phyloP scores from a whole-genome alignment of 2,797 vertebrate species.

The Neoniphon sammara region DNA sequence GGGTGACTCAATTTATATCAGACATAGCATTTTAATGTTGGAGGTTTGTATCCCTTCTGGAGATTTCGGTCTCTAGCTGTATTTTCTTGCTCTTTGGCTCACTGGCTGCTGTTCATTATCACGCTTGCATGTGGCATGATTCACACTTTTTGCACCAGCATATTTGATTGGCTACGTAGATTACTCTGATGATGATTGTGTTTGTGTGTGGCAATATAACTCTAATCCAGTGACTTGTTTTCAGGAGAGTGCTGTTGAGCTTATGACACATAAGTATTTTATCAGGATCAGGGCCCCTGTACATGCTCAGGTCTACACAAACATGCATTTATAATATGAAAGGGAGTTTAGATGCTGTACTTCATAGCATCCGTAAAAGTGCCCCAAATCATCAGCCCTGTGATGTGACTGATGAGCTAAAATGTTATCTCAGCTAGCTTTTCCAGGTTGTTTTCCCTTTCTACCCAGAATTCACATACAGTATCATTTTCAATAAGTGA shows the following conservation, averaged over 20 bases:
- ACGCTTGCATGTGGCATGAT: conserved; percentile 77
- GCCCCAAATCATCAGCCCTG: conserved; percentile 2
- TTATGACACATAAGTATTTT: conserved; percentile 2
- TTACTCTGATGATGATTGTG: conserved; percentile 21
- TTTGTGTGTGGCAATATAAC: conserved; percentile 36
- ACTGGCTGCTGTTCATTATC: conserved; percentile 66
- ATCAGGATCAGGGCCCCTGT: conserved; percentile 5
- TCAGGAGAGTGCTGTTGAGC: conserved; percentile 74
- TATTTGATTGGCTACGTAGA: conserved; percentile 40
- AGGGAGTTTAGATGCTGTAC: conserved; percentile 5
- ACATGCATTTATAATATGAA: not conserved
- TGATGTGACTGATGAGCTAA: conserved; percentile 7
- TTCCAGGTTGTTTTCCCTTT: conserved; percentile 1
- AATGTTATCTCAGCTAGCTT: not conserved
- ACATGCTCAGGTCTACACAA: not conserved
- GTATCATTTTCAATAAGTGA: conserved; percentile 6
- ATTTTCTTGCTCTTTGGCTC: conserved; percentile 73
- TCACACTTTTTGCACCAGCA: conserved; percentile 40
- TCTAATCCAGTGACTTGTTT: conserved; percentile 51
- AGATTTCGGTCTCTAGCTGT: conserved; percentile 60
- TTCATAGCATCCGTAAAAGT: conserved; percentile 8
- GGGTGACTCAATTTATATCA: conserved; percentile 99
- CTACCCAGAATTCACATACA: conserved; percentile 2
- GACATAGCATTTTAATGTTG: conserved; percentile 99
- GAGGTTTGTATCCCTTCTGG: conserved; percentile 86